phyloP scores from a whole-genome alignment of 2,888 invertebrate genomes.

The Pasiphila rectangulata region DNA sequence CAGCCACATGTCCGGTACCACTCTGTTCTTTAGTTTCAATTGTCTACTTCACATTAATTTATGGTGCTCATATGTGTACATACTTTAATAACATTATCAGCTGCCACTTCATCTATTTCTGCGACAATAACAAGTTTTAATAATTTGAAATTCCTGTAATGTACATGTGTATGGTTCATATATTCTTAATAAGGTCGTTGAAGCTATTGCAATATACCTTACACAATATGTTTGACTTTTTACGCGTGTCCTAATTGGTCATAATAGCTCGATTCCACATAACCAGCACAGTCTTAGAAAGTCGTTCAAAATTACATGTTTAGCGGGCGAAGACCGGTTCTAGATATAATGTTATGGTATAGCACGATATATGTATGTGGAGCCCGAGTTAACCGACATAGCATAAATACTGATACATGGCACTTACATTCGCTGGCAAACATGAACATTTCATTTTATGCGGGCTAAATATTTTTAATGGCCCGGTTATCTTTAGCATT shows the following conservation, averaged over 20 bases:
- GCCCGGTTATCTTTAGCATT: slow-evolving; percentile 21
- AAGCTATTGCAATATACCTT: too few species aligned
- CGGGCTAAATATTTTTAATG: slow-evolving; percentile 44
- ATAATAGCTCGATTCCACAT: slow-evolving; percentile 17
- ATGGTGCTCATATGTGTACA: slow-evolving; percentile 1
- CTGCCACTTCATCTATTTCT: background rate
- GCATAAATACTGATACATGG: slow-evolving; percentile 32
- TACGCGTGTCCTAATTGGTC: slow-evolving; percentile 20
- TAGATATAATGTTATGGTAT: slow-evolving; percentile 8
- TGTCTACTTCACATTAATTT: slow-evolving; percentile 32
- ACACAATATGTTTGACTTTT: slow-evolving; percentile 7
- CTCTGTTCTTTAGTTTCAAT: slow-evolving; percentile 55
- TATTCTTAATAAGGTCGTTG: too few species aligned
- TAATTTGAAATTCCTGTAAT: background rate
- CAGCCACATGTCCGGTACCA: slow-evolving; percentile 57
- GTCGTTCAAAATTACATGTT: slow-evolving; percentile 61
- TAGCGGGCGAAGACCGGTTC: slow-evolving; percentile 41
- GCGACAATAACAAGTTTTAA: background rate
- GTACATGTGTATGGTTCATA: background rate
- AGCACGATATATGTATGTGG: slow-evolving; percentile 39
- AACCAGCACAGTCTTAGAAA: slow-evolving; percentile 49
- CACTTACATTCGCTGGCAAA: slow-evolving; percentile 11
- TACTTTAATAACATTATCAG: background rate
- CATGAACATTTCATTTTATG: slow-evolving; percentile 33
- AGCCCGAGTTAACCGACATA: slow-evolving; percentile 45